Evolutionary conservation across 1,140 invertebrate species (phyloP), one percentile per base, ranked within the genome.

Genomic region (Ceratina calcarata): DNA sequence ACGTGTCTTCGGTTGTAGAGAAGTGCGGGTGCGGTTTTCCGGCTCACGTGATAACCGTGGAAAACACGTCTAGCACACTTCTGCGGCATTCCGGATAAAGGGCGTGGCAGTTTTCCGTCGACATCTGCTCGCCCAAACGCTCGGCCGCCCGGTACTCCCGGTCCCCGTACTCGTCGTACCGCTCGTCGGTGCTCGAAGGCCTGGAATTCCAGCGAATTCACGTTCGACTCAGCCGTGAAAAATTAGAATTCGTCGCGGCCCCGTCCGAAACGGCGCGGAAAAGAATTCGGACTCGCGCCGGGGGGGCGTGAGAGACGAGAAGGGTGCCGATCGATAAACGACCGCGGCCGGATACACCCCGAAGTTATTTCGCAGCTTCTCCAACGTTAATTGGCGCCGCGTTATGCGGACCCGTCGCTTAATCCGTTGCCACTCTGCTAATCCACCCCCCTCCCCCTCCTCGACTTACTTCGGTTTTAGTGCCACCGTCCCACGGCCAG

Each of bases 1-100:
- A 3, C 22, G 45, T n/a, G 49, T 18, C 49, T 12, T 57, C 51
- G 3, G 37, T 7, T 45, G 10, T 45, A 45, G 2, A 45, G 37
- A 45, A 3, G 18, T 12, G 18, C 12, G 37, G 13, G 18, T 16
- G n/a, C 22, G 12, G 22, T 45, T 45, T 7, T 45, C 37, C 37
- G 22, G 22, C 45, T 85, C 78, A 85, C 32, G 78, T 64, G 72
- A 80, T 78, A 72, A 80, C 71, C 77, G 78, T 89, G 61, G 93
- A 91, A 82, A 93, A 93, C 57, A 92, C 83, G 80, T 93, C 91
- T 58, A 93, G 87, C 18, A 92, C 76, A 86, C 91, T 92, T 82
- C 80, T 89, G 64, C 84, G 64, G 82, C 93, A 94, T 83, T 93
- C 91, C 32, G 91, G 88, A 86, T 93, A 93, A 82, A 93, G 89